phyloP scores from a whole-genome alignment of 2,113 vertebrate species.

The Kryptolebias marmoratus region DNA sequence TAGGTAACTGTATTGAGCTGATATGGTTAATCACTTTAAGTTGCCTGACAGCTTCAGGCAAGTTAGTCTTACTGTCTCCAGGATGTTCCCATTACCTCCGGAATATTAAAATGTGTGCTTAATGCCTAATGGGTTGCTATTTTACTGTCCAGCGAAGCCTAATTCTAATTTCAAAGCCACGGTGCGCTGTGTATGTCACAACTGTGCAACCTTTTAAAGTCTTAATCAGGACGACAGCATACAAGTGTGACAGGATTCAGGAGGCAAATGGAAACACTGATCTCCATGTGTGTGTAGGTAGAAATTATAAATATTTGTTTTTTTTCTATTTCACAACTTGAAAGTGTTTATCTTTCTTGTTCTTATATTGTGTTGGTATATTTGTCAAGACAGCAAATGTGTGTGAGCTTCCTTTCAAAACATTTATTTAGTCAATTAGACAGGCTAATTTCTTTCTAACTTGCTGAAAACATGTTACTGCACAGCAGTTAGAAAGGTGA shows the following conservation, averaged over 20 bases:
- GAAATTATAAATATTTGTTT: slow-evolving; percentile 16
- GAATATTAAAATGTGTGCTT: slow-evolving; percentile 78
- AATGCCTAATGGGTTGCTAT: slow-evolving; percentile 81
- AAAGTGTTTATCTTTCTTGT: neutral
- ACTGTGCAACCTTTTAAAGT: slow-evolving; percentile 66
- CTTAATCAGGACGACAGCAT: slow-evolving; percentile 68
- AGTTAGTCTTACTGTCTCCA: slow-evolving; percentile 50
- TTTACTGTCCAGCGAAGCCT: slow-evolving; percentile 68
- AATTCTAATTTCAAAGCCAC: slow-evolving; percentile 78
- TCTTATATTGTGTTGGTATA: slow-evolving; percentile 1
- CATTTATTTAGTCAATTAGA: slow-evolving; percentile 60
- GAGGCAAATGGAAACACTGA: slow-evolving; percentile 44
- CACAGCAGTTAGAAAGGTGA: slow-evolving; percentile 57
- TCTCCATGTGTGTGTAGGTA: slow-evolving; percentile 18
- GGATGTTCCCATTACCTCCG: slow-evolving; percentile 68
- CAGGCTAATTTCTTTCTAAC: slow-evolving; percentile 54
- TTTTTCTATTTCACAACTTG: neutral
- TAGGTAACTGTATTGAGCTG: neutral
- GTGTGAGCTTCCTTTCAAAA: slow-evolving; percentile 26
- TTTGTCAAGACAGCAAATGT: slow-evolving; percentile 7
- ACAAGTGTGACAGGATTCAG: slow-evolving; percentile 54
- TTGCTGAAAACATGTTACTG: slow-evolving; percentile 11
- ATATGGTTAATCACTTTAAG: slow-evolving; percentile 33
- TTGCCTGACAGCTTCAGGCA: slow-evolving; percentile 46
- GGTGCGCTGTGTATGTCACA: slow-evolving; percentile 68